These are phyloP conservation scores for Aphelenchoides avenae DNA, from an alignment of 1,140 invertebrate species.

Conservation along the genomic window DNA sequence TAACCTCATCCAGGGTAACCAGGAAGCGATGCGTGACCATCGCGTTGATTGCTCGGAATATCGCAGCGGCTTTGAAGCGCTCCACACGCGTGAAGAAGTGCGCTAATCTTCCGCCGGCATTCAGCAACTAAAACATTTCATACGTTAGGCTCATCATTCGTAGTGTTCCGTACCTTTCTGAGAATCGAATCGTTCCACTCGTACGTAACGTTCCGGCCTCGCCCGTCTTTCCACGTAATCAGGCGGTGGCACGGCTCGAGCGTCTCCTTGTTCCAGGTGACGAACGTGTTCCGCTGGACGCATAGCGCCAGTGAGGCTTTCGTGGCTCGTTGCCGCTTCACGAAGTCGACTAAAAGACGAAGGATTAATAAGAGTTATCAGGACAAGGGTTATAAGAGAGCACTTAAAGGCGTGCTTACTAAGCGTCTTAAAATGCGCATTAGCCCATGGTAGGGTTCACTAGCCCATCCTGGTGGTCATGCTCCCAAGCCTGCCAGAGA, in stretches of 20 bases:
- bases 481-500: no score
- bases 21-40: constrained; percentile 66
- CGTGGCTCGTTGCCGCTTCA: constrained; percentile 33
- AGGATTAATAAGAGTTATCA: background rate
- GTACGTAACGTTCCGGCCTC: constrained; percentile 74
- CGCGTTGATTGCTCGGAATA: constrained; percentile 71
- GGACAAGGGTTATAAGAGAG: background rate
- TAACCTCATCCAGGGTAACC: constrained; percentile 38
- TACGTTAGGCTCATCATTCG: background rate
- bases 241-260: constrained; percentile 82
- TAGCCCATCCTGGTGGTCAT: no score
- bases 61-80: constrained; percentile 70
- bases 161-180: constrained; percentile 66
- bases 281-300: constrained; percentile 78
- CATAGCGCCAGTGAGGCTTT: constrained; percentile 77
- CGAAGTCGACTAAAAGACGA: constrained; percentile 24
- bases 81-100: constrained; percentile 73
- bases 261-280: constrained; percentile 77
- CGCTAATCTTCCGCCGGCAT: constrained; percentile 68
- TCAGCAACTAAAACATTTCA: constrained; percentile 62
- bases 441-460: no score
- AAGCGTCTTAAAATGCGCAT: no score
- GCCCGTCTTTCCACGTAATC: constrained; percentile 90
- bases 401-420: background rate
- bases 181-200: constrained; percentile 78